Evolutionary conservation across 2,113 vertebrate species (phyloP).

Genomic region (Oryzias celebensis): DNA sequence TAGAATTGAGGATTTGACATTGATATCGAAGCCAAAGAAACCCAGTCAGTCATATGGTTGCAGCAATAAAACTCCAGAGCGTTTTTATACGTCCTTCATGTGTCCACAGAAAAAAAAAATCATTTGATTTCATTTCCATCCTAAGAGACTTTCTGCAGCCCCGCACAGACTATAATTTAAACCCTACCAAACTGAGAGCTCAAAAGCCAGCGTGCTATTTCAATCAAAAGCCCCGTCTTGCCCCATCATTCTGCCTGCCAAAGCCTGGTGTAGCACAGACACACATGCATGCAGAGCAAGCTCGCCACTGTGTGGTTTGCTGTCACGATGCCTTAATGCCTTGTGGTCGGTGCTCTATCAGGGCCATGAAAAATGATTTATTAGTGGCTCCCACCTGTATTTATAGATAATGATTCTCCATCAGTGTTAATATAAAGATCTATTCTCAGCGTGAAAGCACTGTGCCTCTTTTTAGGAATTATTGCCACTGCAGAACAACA

Average conservation of each 20-base stretch:
- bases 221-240: slow-evolving; percentile 74
- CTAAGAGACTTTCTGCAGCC: slow-evolving; percentile 55
- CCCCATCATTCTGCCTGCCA: slow-evolving; percentile 67
- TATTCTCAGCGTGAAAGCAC: slow-evolving; percentile 62
- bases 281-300: slow-evolving; percentile 18
- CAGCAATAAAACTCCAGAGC: too few species aligned
- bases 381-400: slow-evolving; percentile 78
- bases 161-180: slow-evolving; percentile 74
- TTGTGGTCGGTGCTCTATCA: slow-evolving; percentile 75
- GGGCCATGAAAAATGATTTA: slow-evolving; percentile 81
- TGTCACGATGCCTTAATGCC: slow-evolving; percentile 73
- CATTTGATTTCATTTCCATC: slow-evolving; percentile 42
- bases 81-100: slow-evolving; percentile 21
- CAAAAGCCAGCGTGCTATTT: slow-evolving; percentile 78
- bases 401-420: slow-evolving; percentile 77
- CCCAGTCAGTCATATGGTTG: too few species aligned
- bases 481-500: slow-evolving; percentile 69
- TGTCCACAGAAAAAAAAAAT: slow-evolving; percentile 19
- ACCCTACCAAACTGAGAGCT: slow-evolving; percentile 68
- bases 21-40: too few species aligned
- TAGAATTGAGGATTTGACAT: too few species aligned
- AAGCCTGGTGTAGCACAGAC: slow-evolving; percentile 52
- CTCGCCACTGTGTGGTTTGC: slow-evolving; percentile 72
- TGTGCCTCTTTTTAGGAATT: slow-evolving; percentile 69
- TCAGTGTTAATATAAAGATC: slow-evolving; percentile 80